Conservation (phyloP, 2,113 vertebrate genomes). For the Megaceryle maxima region DNA sequence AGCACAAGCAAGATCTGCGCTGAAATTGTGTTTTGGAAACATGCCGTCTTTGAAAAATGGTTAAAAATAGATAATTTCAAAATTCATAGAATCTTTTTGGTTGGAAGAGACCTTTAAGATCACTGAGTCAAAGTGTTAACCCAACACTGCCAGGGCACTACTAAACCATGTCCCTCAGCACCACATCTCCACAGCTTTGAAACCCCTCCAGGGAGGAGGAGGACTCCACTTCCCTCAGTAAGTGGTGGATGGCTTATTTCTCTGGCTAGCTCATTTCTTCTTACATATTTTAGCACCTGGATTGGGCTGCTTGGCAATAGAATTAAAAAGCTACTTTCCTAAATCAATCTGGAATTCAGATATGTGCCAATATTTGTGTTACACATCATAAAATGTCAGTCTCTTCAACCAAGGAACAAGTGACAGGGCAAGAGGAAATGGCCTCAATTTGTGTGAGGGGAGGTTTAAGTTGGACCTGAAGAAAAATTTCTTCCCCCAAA, state of each 20-base stretch:
- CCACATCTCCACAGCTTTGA: background rate
- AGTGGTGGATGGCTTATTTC: background rate
- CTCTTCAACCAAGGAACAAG: background rate
- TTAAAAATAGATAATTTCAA: background rate
- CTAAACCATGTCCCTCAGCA: too few relatives aligned
- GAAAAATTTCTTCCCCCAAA: background rate
- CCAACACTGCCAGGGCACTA: too few relatives aligned
- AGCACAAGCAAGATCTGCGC: background rate
- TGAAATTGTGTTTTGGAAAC: background rate
- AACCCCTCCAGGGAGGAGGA: background rate
- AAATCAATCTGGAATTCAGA: background rate
- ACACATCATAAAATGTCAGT: background rate
- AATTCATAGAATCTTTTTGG: background rate
- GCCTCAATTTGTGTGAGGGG: background rate
- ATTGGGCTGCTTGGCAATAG: background rate
- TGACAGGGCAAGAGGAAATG: background rate
- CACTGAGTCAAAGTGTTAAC: too few relatives aligned
- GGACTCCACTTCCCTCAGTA: too few relatives aligned
- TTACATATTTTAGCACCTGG: background rate
- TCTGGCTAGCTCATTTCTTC: background rate
- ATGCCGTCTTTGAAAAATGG: rapidly evolving
- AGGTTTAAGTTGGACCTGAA: background rate
- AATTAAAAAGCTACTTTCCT: background rate
- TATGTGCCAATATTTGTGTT: background rate
- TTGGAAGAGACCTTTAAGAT: background rate